Percentiles rank a stretch among this genome's conserved stretches.
phyloP scores from a whole-genome alignment of 2,888 invertebrate species.

The Dryadula phaetusa region DNA sequence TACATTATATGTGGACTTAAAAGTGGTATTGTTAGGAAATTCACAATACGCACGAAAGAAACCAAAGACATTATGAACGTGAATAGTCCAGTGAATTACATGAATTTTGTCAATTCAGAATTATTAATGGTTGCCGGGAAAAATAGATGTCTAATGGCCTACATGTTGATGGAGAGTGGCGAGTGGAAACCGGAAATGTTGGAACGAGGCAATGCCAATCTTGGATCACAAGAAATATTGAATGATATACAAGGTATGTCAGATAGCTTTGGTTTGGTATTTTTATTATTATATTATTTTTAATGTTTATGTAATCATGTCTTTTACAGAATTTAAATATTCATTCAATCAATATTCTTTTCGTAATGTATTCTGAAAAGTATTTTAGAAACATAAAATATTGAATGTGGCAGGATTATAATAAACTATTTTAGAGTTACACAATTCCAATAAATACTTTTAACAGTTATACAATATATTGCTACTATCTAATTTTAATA shows the following conservation, averaged over 20 bases:
- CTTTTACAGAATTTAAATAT: too few relatives aligned
- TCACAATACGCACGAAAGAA: conserved; percentile 68
- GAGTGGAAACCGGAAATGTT: conserved; percentile 73
- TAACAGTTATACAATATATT: too few relatives aligned
- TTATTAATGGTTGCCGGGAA: conserved; percentile 72
- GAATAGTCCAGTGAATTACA: conserved; percentile 69
- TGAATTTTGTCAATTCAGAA: conserved; percentile 66
- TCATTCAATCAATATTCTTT: too few relatives aligned
- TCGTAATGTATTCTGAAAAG: too few relatives aligned
- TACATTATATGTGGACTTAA: conserved; percentile 78
- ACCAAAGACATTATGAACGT: conserved; percentile 67
- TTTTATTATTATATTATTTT: neutral
- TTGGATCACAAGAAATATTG: conserved; percentile 78
- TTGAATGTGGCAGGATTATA: too few relatives aligned
- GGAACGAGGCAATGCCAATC: conserved; percentile 65
- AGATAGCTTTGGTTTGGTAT: too few relatives aligned
- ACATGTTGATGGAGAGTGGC: conserved; percentile 56
- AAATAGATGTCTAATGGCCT: conserved; percentile 74
- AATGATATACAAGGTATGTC: conserved; percentile 71
- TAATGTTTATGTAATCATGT: neutral
- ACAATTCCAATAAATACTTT: too few relatives aligned
- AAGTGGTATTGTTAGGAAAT: conserved; percentile 72
- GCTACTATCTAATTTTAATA: too few relatives aligned
- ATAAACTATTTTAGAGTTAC: too few relatives aligned
- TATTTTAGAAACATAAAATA: too few relatives aligned